Base-by-base conservation (phyloP, 2,113 vertebrate genomes). In the Urocynchramus pylzowi region DNA sequence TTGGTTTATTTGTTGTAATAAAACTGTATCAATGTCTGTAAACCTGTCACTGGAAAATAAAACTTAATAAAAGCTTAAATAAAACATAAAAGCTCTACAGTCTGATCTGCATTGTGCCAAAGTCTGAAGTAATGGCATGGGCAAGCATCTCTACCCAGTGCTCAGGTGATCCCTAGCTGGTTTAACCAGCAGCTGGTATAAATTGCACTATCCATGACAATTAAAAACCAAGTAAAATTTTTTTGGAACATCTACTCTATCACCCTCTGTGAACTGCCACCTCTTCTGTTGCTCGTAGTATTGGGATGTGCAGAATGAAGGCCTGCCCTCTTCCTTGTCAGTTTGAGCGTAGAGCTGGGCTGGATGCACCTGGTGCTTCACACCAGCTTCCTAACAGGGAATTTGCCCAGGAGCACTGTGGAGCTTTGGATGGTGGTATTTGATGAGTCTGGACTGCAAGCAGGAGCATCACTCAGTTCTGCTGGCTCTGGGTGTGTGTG, bases 1-100 rank as follows among this genome's bases (percentile, higher is more conserved):
- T 39, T 84, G 87, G 41, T 70, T 91, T 87, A 50, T 75, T 80
- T 95, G 39, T 31, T 57, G 21, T 56, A 84, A 26, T 84, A 67
- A 93, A 89, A 70, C 37, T 53, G 19, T 56, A 31, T 76, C 3
- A 4, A 17, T 50, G 12, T 82, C 47, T 87, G 28, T 65, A 95
- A 73, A 71, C 20, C 24, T 93, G 61, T 28, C 13, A n/a, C 37
- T 79, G 44, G 45, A 39, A 87, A 81, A 53, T 69, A 49, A 87
- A 83, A 37, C 35, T 47, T 47, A 52, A 5, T 77, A 7, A 59
- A 45, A 82, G 42, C 39, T 68, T 59, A 59, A 80, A 31, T 73
- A 44, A 71, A 82, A 30, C 9, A 24, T 33, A 28, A 5, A 23
- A 73, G 33, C 13, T 71, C 42, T 56, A 2, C 8, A 3, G 60